phyloP scores from a whole-genome alignment of 2,113 vertebrate species.

The Prinia subflava region DNA sequence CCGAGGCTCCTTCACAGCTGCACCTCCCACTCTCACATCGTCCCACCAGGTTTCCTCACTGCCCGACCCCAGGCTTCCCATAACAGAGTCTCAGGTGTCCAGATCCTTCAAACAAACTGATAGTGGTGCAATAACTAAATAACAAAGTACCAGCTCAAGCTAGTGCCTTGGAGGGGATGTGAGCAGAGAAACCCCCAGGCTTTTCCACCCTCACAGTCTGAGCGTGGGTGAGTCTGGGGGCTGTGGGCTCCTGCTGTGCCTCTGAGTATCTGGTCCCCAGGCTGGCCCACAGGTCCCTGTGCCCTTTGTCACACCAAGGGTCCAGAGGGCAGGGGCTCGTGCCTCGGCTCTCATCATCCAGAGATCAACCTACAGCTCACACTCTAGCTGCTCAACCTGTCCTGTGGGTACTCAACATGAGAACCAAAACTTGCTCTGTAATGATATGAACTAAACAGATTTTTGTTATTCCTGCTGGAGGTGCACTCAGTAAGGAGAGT shows the following conservation, averaged over 20 bases:
- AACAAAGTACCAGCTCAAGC: not conserved
- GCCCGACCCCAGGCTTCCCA: not conserved
- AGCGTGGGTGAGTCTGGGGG: accelerated
- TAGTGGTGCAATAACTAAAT: not conserved
- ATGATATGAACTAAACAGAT: not conserved
- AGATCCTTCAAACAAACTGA: not conserved
- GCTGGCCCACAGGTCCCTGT: no score
- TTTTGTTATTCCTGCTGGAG: not conserved
- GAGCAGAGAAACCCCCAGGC: not conserved
- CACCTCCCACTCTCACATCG: not conserved
- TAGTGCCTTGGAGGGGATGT: not conserved
- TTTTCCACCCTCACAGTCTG: not conserved
- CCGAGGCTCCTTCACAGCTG: accelerated
- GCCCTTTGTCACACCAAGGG: not conserved
- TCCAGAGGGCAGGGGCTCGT: accelerated
- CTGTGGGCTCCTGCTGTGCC: not conserved
- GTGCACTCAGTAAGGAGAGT: not conserved
- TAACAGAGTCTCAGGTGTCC: not conserved
- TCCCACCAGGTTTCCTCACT: not conserved
- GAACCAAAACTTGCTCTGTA: not conserved
- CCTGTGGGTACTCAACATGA: not conserved
- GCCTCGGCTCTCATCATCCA: accelerated
- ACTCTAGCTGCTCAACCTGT: not conserved
- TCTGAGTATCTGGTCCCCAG: no score
- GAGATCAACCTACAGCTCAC: not conserved